Percentiles rank a stretch among this genome's conserved stretches.
phyloP scores from a whole-genome alignment of 1,140 invertebrate species.

The Archivesica marissinica region DNA sequence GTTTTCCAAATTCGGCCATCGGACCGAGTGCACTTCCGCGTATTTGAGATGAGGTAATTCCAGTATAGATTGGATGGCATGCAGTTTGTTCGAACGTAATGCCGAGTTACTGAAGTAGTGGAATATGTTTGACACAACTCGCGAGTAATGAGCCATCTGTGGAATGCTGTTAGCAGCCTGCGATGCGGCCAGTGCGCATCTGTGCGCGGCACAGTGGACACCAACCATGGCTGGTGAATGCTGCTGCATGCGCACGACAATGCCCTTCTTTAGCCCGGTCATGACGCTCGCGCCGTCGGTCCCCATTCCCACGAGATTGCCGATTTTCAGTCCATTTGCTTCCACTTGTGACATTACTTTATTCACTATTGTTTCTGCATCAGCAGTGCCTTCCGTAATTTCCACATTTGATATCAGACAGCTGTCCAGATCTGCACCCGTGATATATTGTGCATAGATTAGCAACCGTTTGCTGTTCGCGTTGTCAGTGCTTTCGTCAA shows the following conservation, averaged over 20 bases:
- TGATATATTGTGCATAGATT: slow-evolving; percentile 30
- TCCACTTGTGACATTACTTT: not conserved
- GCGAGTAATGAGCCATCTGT: not conserved
- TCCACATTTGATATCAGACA: slow-evolving; percentile 8
- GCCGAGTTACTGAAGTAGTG: slow-evolving; percentile 39
- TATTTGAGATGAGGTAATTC: slow-evolving; percentile 3
- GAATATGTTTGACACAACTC: slow-evolving; percentile 50
- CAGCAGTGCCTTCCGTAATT: slow-evolving; percentile 1
- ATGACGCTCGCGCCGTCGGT: slow-evolving; percentile 51
- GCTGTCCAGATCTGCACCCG: not conserved
- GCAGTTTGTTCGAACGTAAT: not conserved
- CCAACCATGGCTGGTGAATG: slow-evolving; percentile 21
- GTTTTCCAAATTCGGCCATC: slow-evolving; percentile 13
- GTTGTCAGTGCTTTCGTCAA: not conserved
- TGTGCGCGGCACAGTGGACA: slow-evolving; percentile 55
- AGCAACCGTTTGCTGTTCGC: not conserved
- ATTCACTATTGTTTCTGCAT: slow-evolving; percentile 13
- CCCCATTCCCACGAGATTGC: slow-evolving; percentile 19
- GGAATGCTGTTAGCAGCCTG: slow-evolving; percentile 37
- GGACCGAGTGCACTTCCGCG: slow-evolving; percentile 1
- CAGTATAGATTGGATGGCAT: not conserved
- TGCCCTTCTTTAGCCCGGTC: slow-evolving; percentile 28
- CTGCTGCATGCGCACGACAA: slow-evolving; percentile 14
- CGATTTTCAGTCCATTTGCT: not conserved
- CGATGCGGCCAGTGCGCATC: slow-evolving; percentile 48